Conservation (phyloP, 2,797 vertebrate species). For the Acanthornis magna region DNA sequence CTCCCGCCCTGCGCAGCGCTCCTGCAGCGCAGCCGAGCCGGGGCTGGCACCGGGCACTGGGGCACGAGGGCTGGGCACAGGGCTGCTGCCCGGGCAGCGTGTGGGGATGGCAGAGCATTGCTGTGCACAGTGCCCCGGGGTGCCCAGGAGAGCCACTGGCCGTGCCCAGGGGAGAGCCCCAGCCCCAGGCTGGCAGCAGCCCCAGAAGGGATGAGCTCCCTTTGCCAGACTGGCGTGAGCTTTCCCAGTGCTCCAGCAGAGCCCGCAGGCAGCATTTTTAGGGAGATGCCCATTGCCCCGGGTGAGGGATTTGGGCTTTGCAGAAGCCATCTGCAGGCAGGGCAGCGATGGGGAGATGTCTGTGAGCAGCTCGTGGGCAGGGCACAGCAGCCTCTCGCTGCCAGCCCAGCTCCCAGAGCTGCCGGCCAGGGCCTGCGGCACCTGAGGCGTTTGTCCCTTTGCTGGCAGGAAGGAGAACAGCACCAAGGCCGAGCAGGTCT, state of each 20-base stretch:
- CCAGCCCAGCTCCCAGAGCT: background rate
- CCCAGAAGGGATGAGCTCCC: background rate
- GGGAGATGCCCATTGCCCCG: fast-evolving
- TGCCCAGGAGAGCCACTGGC: background rate
- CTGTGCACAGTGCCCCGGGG: conserved; percentile 61
- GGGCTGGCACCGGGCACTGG: background rate
- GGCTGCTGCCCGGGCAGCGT: background rate
- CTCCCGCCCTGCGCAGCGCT: background rate
- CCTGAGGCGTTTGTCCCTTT: background rate
- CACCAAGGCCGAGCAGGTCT: conserved; percentile 62
- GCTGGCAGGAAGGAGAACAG: conserved; percentile 30
- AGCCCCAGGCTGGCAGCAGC: background rate
- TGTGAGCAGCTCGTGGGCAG: background rate
- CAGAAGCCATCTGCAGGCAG: background rate
- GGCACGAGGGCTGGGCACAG: background rate
- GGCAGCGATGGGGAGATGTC: background rate
- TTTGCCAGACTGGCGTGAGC: fast-evolving
- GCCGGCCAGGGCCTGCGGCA: background rate
- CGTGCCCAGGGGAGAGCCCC: fast-evolving
- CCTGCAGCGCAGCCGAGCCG: background rate
- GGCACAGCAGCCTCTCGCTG: background rate
- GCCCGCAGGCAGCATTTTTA: background rate
- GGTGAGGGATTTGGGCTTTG: background rate
- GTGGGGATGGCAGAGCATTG: conserved; percentile 61
- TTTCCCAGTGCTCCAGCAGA: background rate